Evolutionary conservation across 2,888 invertebrate species (phyloP).

Genomic region (Megaustenia siamemsis): DNA sequence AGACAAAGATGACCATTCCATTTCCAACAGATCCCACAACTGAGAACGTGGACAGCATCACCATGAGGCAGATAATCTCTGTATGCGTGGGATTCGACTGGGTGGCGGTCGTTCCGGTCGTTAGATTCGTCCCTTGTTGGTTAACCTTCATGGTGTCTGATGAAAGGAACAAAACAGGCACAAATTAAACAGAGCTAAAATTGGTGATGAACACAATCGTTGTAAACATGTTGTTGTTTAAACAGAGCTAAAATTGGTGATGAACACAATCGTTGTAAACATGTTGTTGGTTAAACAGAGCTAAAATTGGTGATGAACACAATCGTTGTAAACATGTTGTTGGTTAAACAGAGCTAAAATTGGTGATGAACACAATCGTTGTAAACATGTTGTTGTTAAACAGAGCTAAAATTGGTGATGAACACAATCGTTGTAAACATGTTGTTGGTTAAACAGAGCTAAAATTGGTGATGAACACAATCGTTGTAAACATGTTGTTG

Average conservation of each 20-base stretch:
- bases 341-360: no score
- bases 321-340: background rate
- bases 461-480: no score
- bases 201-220: background rate
- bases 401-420: no score
- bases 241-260: no score
- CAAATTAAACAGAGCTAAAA: background rate
- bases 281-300: background rate
- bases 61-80: conserved; percentile 61
- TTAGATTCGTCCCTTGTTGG: conserved; percentile 30
- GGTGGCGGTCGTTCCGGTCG: background rate
- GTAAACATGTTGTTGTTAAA: no score
- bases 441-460: no score
- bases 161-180: background rate
- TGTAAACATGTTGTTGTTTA: background rate
- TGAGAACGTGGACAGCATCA: conserved; percentile 62
- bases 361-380: no score
- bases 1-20: conserved; percentile 71
- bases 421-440: no score
- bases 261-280: background rate
- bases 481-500: no score
- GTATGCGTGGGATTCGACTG: background rate
- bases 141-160: conserved; percentile 27
- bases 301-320: background rate
- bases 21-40: conserved; percentile 70